Conservation (phyloP, 2,888 invertebrate genomes). For the Flabesymbios commensalis region DNA sequence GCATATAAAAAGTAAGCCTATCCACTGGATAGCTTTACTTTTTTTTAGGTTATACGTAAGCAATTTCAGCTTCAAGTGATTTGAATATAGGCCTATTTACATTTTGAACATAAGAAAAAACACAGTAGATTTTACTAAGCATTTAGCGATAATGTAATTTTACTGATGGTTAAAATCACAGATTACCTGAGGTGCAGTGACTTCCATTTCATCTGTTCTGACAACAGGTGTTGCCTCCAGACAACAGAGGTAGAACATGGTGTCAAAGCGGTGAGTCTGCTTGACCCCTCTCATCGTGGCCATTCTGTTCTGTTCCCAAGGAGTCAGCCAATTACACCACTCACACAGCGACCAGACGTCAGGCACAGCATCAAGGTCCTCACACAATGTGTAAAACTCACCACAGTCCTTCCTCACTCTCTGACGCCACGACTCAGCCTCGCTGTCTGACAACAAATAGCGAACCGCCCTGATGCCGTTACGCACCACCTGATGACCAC, state of each 20-base stretch:
- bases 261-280: conserved; percentile 29
- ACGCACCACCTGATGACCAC: not conserved
- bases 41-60: too few relatives aligned
- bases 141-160: too few relatives aligned
- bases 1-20: too few relatives aligned
- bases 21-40: too few relatives aligned
- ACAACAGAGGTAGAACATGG: conserved; percentile 34
- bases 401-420: conserved; percentile 68
- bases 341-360: conserved; percentile 79
- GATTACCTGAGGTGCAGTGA: too few relatives aligned
- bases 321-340: conserved; percentile 85
- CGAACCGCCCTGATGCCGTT: not conserved
- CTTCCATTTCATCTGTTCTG: too few relatives aligned
- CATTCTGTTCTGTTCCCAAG: conserved; percentile 53
- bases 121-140: too few relatives aligned
- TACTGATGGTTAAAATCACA: too few relatives aligned
- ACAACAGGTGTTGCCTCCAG: conserved; percentile 17
- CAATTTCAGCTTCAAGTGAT: too few relatives aligned
- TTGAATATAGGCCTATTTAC: too few relatives aligned
- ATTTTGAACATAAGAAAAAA: too few relatives aligned
- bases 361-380: conserved; percentile 73
- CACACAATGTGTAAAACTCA: conserved; percentile 73
- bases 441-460: not conserved
- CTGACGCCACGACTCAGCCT: conserved; percentile 25
- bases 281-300: too few relatives aligned